Evolutionary conservation across 2,113 vertebrate genomes (phyloP).

Genomic region (Tursiops truncatus): DNA sequence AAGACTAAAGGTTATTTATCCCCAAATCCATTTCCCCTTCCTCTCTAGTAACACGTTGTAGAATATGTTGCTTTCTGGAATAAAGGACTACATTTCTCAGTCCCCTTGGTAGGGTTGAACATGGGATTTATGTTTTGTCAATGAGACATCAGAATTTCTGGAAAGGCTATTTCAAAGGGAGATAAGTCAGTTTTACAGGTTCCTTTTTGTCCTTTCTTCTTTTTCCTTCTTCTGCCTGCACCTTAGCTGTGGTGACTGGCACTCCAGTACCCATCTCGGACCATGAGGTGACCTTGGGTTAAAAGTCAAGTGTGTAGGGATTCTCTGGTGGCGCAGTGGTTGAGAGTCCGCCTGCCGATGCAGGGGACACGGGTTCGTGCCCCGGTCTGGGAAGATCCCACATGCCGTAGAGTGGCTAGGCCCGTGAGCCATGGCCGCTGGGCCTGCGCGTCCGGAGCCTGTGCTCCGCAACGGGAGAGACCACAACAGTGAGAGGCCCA

Average conservation of each 20-base stretch:
- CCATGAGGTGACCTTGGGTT: not conserved
- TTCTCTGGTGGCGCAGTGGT: no score
- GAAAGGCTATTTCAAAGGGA: not conserved
- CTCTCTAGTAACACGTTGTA: not conserved
- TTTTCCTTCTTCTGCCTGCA: not conserved
- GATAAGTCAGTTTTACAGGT: not conserved
- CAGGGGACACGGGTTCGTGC: no score
- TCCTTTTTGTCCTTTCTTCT: not conserved
- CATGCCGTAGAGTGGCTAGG: rapidly evolving
- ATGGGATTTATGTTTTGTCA: not conserved
- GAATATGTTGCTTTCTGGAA: not conserved
- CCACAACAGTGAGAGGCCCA: no score
- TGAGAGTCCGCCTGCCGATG: no score
- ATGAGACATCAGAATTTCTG: not conserved
- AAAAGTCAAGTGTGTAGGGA: not conserved
- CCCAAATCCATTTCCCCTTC: not conserved
- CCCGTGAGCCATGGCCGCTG: no score
- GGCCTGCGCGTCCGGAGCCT: no score
- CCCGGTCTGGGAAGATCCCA: no score
- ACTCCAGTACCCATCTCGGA: not conserved
- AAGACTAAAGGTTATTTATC: not conserved
- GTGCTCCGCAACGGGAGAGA: no score
- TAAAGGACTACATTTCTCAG: not conserved
- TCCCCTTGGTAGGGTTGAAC: not conserved
- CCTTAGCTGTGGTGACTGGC: not conserved